Evolutionary conservation across 2,797 vertebrate genomes (phyloP).

Genomic region (Silurus aristotelis): DNA sequence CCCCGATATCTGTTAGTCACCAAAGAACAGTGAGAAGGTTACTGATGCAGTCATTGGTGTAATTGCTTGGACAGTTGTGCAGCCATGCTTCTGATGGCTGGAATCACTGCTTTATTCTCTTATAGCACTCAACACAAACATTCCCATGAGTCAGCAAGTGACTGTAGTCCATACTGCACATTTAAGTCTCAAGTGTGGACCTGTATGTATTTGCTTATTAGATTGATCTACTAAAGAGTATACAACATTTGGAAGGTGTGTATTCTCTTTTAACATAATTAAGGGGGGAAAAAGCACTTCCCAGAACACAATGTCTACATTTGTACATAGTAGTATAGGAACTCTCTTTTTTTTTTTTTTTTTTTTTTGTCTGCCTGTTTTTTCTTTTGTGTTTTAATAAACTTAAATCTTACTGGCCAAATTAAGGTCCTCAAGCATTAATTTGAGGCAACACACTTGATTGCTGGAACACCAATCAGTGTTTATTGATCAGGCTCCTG

Average conservation of each 20-base stretch:
- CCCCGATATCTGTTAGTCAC: background rate
- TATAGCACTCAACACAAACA: slow-evolving; percentile 34
- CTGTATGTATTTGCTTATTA: background rate
- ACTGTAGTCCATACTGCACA: slow-evolving; percentile 29
- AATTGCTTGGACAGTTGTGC: background rate
- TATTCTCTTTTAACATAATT: background rate
- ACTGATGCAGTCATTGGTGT: background rate
- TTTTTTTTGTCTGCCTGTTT: too few species aligned
- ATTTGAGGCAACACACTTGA: background rate
- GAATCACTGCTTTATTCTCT: slow-evolving; percentile 39
- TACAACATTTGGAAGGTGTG: background rate
- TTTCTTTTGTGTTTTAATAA: background rate
- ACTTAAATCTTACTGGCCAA: background rate
- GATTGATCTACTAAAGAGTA: background rate
- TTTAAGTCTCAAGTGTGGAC: background rate
- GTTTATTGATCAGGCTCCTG: background rate
- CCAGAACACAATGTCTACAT: background rate
- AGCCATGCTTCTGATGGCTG: background rate
- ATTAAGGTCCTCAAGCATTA: background rate
- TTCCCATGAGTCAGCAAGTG: slow-evolving; percentile 52
- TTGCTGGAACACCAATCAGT: background rate
- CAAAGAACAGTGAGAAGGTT: background rate
- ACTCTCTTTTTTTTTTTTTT: background rate
- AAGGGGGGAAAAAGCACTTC: background rate
- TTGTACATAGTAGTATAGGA: background rate